A percentile compares a stretch with the other conserved stretches of the same genome.
These are phyloP conservation scores for Myrmecobius fasciatus DNA, from an alignment of 2,113 vertebrate genomes.

Conservation along the genomic window DNA sequence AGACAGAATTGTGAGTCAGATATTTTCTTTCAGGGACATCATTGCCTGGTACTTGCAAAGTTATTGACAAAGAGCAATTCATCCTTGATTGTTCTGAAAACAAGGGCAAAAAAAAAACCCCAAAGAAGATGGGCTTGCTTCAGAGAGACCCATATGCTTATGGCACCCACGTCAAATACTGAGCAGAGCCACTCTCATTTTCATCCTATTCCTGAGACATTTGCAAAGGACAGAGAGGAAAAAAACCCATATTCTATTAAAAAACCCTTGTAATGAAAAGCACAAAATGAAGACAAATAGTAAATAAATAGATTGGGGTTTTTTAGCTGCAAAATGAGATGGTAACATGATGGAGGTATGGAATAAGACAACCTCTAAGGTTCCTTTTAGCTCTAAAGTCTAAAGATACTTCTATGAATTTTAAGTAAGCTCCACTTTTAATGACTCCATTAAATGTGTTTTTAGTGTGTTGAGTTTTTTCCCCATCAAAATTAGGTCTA, in stretches of 20 bases:
- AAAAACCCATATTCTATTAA: conserved; percentile 44
- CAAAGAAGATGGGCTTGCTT: conserved; percentile 49
- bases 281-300: conserved; percentile 14
- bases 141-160: conserved; percentile 30
- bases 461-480: background rate
- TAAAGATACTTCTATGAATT: conserved; percentile 35
- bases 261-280: conserved; percentile 14
- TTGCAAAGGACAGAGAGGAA: background rate
- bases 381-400: conserved; percentile 42
- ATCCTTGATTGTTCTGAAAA: conserved; percentile 48
- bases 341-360: background rate
- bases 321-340: background rate
- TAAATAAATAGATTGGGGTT: background rate
- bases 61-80: conserved; percentile 52
- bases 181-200: conserved; percentile 26
- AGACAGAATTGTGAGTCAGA: conserved; percentile 60
- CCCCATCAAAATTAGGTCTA: background rate
- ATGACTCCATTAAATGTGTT: conserved; percentile 29
- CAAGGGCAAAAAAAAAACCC: conserved; percentile 1
- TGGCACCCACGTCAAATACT: background rate
- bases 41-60: conserved; percentile 61
- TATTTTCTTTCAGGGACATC: conserved; percentile 36
- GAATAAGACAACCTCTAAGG: conserved; percentile 17
- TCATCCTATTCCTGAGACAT: conserved; percentile 2
- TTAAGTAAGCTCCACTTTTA: background rate